Conservation (phyloP, 2,888 invertebrate genomes). For the Chaetoderma sp. region DNA sequence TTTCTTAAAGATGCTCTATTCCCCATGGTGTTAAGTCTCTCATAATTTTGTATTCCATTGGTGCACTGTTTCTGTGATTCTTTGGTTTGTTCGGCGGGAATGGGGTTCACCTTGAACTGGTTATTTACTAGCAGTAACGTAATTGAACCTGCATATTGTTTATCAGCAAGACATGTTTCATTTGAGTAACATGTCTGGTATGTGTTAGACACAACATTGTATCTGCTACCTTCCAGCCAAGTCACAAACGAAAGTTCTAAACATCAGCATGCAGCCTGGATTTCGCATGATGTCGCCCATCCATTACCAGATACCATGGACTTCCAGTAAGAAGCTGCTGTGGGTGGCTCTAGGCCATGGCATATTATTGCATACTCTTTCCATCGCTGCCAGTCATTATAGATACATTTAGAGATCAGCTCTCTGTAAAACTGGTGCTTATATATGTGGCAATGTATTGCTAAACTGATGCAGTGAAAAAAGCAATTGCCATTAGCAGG, state of each 20-base stretch:
- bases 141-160: not conserved
- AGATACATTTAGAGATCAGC: constrained; percentile 7
- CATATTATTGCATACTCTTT: not conserved
- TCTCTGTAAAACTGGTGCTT: constrained; percentile 3
- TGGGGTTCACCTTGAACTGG: too few relatives aligned
- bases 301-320: constrained; percentile 3
- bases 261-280: not conserved
- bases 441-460: not conserved
- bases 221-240: not conserved
- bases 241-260: not conserved
- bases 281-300: constrained; percentile 1
- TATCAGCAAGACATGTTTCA: not conserved
- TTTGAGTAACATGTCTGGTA: not conserved
- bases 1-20: too few relatives aligned
- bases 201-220: not conserved
- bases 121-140: not conserved
- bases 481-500: constrained; percentile 17
- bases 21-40: too few relatives aligned
- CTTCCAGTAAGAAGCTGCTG: not conserved
- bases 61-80: too few relatives aligned
- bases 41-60: too few relatives aligned
- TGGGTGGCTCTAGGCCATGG: not conserved
- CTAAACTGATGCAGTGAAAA: constrained; percentile 15
- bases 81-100: too few relatives aligned
- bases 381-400: constrained; percentile 11